Conservation (phyloP, 2,888 invertebrate species). For the Endomychus coccineus region DNA sequence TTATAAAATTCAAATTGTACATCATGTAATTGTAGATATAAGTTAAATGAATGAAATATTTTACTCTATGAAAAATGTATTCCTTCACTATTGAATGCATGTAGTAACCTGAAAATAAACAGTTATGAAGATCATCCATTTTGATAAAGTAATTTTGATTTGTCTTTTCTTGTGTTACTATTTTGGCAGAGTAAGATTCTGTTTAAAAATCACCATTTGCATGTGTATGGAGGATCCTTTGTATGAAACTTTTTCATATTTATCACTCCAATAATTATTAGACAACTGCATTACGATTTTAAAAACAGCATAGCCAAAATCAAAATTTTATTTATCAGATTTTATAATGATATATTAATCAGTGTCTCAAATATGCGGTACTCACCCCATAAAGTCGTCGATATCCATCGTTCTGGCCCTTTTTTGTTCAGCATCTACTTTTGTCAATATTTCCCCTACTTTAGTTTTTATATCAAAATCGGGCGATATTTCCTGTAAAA, state of each 20-base stretch:
- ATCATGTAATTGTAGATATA: not conserved
- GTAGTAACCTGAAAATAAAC: slow-evolving; percentile 12
- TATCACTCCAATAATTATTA: no score
- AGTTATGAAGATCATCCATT: not conserved
- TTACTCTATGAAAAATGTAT: slow-evolving; percentile 12
- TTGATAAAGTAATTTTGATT: no score
- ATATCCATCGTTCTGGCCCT: slow-evolving; percentile 92
- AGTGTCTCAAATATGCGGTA: slow-evolving; percentile 21
- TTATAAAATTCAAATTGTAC: no score
- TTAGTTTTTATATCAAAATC: slow-evolving; percentile 78
- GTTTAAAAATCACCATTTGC: no score
- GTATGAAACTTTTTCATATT: no score
- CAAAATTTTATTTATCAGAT: no score
- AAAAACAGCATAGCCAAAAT: no score
- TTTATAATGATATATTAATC: no score
- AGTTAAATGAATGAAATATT: slow-evolving; percentile 2
- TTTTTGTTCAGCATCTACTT: slow-evolving; percentile 61
- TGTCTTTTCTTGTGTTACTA: no score
- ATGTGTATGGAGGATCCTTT: no score
- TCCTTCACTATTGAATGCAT: slow-evolving; percentile 12
- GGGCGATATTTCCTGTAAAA: slow-evolving; percentile 60
- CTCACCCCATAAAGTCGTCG: slow-evolving; percentile 84
- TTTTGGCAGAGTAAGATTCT: no score
- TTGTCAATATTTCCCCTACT: slow-evolving; percentile 65
- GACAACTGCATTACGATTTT: no score